A percentile compares a stretch with the other conserved stretches of the same genome.
Evolutionary conservation across 2,797 vertebrate species (phyloP).

Genomic region (Sphenopsis melanotis): DNA sequence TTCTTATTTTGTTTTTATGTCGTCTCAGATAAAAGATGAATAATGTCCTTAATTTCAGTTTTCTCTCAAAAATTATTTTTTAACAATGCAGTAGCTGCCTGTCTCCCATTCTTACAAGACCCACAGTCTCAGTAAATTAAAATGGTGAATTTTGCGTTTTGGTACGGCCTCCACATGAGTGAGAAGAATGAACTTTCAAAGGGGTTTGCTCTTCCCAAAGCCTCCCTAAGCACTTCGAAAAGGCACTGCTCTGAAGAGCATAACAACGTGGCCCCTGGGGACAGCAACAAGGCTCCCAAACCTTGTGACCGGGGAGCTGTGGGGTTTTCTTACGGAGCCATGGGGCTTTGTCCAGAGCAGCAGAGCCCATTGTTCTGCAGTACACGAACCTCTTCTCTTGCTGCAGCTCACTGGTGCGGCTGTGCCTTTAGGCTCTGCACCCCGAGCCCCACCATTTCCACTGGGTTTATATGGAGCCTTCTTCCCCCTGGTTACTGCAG

Average conservation of each 20-base stretch:
- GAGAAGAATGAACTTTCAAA: neutral
- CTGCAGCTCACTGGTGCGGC: neutral
- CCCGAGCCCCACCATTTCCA: neutral
- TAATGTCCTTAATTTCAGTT: neutral
- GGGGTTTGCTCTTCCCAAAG: neutral
- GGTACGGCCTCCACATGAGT: neutral
- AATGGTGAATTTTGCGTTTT: neutral
- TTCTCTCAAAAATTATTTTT: neutral
- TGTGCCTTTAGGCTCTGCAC: neutral
- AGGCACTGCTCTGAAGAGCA: neutral
- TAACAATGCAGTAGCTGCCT: neutral
- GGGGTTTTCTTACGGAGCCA: neutral
- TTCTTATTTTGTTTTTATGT: neutral
- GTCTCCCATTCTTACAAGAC: neutral
- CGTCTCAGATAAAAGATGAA: neutral
- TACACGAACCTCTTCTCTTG: neutral
- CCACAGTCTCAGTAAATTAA: neutral
- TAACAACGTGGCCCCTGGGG: fast-evolving
- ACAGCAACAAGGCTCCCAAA: neutral
- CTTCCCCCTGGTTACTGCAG: neutral
- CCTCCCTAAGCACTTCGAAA: neutral
- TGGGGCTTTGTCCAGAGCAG: neutral
- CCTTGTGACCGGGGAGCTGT: fast-evolving
- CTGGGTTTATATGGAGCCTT: neutral
- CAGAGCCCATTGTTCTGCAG: neutral